Conservation (phyloP, 2,888 invertebrate species). For the Ophion ellenae region DNA sequence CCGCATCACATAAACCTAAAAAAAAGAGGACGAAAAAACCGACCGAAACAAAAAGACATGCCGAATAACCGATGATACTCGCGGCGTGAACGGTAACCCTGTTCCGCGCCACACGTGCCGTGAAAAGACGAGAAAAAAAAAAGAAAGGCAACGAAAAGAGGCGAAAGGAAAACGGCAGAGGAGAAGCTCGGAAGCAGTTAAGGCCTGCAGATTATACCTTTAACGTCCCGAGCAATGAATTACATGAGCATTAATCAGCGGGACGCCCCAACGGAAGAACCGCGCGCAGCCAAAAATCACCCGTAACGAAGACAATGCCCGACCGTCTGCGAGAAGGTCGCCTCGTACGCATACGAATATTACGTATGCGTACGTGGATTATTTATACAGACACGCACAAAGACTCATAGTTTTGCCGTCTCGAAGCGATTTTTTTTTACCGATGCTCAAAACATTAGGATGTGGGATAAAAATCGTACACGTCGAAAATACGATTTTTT, state of each 20-base stretch:
- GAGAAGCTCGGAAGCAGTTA: constrained; percentile 65
- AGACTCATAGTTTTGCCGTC: not conserved
- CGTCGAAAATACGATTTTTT: too few relatives aligned
- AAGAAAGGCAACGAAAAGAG: constrained; percentile 6
- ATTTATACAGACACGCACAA: not conserved
- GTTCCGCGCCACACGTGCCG: constrained; percentile 44
- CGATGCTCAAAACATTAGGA: not conserved
- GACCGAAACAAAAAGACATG: constrained; percentile 19
- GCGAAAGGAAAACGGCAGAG: constrained; percentile 4
- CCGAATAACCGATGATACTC: constrained; percentile 67
- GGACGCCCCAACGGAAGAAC: constrained; percentile 69
- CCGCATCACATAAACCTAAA: constrained; percentile 13
- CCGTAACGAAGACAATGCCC: constrained; percentile 71
- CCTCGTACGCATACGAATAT: constrained; percentile 33
- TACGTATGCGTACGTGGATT: constrained; percentile 4
- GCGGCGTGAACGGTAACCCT: constrained; percentile 29
- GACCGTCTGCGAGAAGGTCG: constrained; percentile 49
- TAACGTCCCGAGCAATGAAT: constrained; percentile 82
- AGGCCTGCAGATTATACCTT: constrained; percentile 78
- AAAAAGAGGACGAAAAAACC: not conserved
- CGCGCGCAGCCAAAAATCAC: constrained; percentile 68
- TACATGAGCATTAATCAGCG: constrained; percentile 82
- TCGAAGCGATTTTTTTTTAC: not conserved
- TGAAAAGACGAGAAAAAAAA: constrained; percentile 4
- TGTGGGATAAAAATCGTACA: not conserved